These are phyloP conservation scores for Cathartes aura DNA, from an alignment of 2,113 vertebrate species.

Conservation along the genomic window DNA sequence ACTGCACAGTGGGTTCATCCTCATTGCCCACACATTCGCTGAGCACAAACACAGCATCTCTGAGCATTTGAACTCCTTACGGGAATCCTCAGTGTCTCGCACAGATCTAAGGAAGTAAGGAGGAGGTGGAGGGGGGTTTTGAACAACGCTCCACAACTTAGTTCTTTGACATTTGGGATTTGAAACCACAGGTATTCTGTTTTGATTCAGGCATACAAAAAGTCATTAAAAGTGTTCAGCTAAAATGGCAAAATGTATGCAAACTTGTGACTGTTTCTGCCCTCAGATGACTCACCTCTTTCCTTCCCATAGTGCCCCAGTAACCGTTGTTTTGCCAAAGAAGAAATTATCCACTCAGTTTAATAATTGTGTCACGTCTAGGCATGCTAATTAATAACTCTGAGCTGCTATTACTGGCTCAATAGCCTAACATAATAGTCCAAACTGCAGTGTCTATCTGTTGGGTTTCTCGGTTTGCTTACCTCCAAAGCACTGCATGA, in stretches of 20 bases:
- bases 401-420: not conserved
- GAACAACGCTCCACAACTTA: not conserved
- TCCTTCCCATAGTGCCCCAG: not conserved
- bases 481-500: not conserved
- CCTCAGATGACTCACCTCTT: not conserved
- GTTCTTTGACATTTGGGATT: not conserved
- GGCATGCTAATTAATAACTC: not conserved
- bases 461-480: not conserved
- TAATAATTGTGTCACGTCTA: not conserved
- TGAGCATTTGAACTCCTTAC: not conserved
- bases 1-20: not conserved
- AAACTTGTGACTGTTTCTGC: not conserved
- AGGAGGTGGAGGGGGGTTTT: fast-evolving
- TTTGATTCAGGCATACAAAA: not conserved
- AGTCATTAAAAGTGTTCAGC: not conserved
- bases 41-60: not conserved
- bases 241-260: not conserved
- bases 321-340: not conserved
- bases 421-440: not conserved
- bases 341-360: not conserved
- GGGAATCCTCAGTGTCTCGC: not conserved
- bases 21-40: not conserved
- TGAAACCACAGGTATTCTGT: not conserved
- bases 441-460: not conserved
- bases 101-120: not conserved